Evolutionary conservation across 2,888 invertebrate species (phyloP), one percentile per base, ranked within the genome.

Genomic region (Lycocerus yunnanus): DNA sequence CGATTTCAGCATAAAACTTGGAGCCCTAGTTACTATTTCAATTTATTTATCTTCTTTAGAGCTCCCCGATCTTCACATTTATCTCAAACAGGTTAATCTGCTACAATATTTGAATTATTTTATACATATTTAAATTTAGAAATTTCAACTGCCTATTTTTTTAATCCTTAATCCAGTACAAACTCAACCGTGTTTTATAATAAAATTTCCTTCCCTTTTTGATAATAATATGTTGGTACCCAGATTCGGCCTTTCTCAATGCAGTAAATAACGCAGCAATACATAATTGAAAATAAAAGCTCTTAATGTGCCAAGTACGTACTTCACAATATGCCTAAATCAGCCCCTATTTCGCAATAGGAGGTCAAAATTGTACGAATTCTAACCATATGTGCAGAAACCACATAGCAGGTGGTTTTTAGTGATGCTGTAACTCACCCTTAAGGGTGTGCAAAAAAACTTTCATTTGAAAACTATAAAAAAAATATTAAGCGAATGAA

Each of bases 301-400:
- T 27, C 15, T 66, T 66, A 66, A 66, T 24, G 20, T 15, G 24
- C 21, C 24, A 66, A 66, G 66, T 84, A 84, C 83, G 83, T 84
- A 84, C 86, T 84, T 82, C 82, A 82, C 85, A 85, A 85, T 86
- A 85, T 63, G 85, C 74, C 79, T 77, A 79, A 79, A 80, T 80
- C 80, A 78, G 73, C 79, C 80, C 81, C 76, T 77, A 77, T 77
- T 72, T 75, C 80, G 58, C 79, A 66, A 74, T 69, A 74, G 81
- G 80, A 78, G 78, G 74, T 77, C 77, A 75, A 79, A 80, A 82
- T 82, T 81, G 81, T 80, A 80, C 78, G 80, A 80, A 80, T 79
- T 81, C 80, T 71, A 73, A 81, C 83, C 83, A 83, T 83, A 83
- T 83, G 83, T 77, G 79, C 79, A 71, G 67, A 71, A 79, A 80